These are phyloP conservation scores for Acrocephalus scirpaceus DNA, from an alignment of 2,797 vertebrate species.

Conservation along the genomic window DNA sequence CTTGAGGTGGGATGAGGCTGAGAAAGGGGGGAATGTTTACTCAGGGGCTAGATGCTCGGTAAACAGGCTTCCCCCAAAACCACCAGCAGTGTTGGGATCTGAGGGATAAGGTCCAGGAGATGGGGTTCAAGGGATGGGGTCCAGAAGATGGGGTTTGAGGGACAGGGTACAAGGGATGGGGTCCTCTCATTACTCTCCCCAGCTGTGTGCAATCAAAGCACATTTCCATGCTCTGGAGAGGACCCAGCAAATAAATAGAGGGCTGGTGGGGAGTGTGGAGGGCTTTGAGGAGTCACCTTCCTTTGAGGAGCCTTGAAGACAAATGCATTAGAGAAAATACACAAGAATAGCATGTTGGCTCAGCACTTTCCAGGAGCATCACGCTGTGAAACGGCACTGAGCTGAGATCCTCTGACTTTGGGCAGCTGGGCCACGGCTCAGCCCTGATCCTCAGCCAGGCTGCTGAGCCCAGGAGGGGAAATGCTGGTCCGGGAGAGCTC, in stretches of 20 bases:
- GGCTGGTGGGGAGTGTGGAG: not conserved
- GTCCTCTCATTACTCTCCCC: not conserved
- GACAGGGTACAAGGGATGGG: not conserved
- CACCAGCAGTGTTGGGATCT: rapidly evolving
- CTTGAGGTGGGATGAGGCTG: not conserved
- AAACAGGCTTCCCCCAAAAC: not conserved
- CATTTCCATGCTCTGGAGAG: not conserved
- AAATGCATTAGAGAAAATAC: rapidly evolving
- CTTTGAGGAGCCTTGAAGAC: not conserved
- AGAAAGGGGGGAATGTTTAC: not conserved
- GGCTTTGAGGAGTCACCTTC: not conserved
- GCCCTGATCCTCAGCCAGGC: not conserved
- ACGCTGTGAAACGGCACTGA: rapidly evolving
- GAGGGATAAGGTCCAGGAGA: not conserved
- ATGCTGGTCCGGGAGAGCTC: not conserved
- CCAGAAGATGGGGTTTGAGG: not conserved
- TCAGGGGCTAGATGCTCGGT: not conserved
- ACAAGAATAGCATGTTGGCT: rapidly evolving
- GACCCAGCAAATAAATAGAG: not conserved
- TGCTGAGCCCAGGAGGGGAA: not conserved
- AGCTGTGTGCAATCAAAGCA: not conserved
- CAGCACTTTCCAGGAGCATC: rapidly evolving
- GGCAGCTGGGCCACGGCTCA: not conserved
- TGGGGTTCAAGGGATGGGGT: not conserved
- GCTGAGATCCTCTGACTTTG: not conserved